Evolutionary conservation across 2,888 invertebrate genomes (phyloP).

Genomic region (Melanchra persicariae): DNA sequence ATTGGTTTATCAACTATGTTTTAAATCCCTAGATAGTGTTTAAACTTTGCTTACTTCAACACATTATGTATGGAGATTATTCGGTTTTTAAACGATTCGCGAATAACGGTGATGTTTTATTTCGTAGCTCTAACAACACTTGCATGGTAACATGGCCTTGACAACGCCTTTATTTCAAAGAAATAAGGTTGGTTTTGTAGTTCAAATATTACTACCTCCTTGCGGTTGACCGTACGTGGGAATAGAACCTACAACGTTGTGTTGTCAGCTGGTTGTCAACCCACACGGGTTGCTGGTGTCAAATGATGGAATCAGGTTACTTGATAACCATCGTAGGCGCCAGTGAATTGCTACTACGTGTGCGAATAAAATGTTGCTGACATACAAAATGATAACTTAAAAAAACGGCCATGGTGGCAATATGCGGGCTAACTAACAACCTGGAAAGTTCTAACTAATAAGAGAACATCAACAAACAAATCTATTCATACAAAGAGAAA

Average conservation of each 20-base stretch:
- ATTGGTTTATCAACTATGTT: neutral
- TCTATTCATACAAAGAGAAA: no score
- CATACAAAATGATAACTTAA: neutral
- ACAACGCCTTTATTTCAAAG: neutral
- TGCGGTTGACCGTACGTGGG: conserved; percentile 30
- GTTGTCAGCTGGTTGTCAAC: conserved; percentile 20
- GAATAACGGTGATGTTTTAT: conserved; percentile 29
- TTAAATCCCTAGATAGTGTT: neutral
- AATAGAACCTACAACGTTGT: conserved; percentile 34
- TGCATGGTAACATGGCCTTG: neutral
- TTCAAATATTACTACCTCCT: neutral
- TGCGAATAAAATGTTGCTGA: conserved; percentile 7
- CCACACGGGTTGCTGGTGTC: conserved; percentile 51
- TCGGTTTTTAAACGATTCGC: conserved; percentile 15
- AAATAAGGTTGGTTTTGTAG: neutral
- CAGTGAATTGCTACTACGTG: conserved; percentile 12
- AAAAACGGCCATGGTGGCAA: no score
- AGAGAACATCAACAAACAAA: no score
- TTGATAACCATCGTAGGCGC: conserved; percentile 37
- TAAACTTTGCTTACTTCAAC: conserved; percentile 2
- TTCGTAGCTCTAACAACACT: neutral
- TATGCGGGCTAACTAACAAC: no score
- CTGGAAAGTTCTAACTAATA: no score
- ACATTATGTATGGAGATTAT: conserved; percentile 28
- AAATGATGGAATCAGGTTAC: conserved; percentile 41